Percentiles rank a stretch among this genome's conserved stretches.
Conservation (phyloP, 2,888 invertebrate genomes). For the Stomorhina lunata region DNA sequence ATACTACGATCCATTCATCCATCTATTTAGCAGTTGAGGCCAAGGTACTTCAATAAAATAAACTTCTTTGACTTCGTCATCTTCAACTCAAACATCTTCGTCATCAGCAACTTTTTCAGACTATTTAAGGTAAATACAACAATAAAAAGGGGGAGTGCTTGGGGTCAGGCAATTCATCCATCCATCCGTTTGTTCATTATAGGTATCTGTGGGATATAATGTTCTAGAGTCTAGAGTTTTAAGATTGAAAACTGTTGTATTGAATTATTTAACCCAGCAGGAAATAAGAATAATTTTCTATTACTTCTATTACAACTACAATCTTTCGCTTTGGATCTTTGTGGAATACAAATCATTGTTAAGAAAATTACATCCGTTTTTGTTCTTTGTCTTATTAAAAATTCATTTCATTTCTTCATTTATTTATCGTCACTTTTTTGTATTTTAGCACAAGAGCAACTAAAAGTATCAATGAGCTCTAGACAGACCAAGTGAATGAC, state of each 20-base stretch:
- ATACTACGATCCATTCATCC: not conserved
- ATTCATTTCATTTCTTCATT: slow-evolving; percentile 34
- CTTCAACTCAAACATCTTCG: slow-evolving; percentile 1
- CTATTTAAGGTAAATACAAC: slow-evolving; percentile 43
- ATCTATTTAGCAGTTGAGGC: not conserved
- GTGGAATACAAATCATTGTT: slow-evolving; percentile 40
- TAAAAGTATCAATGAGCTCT: no score
- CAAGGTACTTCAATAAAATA: not conserved
- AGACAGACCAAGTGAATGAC: no score
- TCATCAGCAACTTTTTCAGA: slow-evolving; percentile 14
- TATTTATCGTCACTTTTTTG: slow-evolving; percentile 40
- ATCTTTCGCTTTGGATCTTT: not conserved
- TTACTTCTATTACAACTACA: not conserved
- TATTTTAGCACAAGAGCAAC: slow-evolving; percentile 19
- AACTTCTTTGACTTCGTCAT: slow-evolving; percentile 11
- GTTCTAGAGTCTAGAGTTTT: not conserved
- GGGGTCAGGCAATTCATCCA: not conserved
- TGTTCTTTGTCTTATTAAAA: slow-evolving; percentile 45
- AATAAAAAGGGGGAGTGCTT: not conserved
- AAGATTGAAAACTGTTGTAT: slow-evolving; percentile 35
- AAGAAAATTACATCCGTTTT: slow-evolving; percentile 60
- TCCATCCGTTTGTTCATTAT: not conserved
- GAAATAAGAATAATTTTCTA: slow-evolving; percentile 47
- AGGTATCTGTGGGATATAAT: not conserved
- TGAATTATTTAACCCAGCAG: slow-evolving; percentile 49